Evolutionary conservation across 2,113 vertebrate species (phyloP).

Genomic region (Microcebus murinus): DNA sequence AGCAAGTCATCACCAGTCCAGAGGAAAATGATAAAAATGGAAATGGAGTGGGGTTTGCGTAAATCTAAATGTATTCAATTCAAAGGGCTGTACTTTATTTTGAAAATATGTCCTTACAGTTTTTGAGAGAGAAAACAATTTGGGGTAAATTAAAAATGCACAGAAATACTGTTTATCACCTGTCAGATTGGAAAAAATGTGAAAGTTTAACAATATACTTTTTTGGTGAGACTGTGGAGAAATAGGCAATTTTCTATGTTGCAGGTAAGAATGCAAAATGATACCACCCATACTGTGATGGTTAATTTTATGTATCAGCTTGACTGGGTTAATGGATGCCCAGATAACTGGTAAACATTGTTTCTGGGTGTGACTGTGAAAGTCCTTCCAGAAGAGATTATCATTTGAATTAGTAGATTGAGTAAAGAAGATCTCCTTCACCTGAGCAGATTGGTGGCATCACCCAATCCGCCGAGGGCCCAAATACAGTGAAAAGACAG

Average conservation of each 20-base stretch:
- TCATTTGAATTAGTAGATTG: not conserved
- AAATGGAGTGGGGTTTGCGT: not conserved
- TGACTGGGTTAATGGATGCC: not conserved
- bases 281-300: not conserved
- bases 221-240: not conserved
- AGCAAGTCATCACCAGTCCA: not conserved
- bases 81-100: not conserved
- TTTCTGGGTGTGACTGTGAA: not conserved
- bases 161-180: not conserved
- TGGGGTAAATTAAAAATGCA: not conserved
- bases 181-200: not conserved
- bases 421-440: not conserved
- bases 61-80: not conserved
- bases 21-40: constrained; percentile 1
- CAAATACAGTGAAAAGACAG: not conserved
- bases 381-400: not conserved
- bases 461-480: not conserved
- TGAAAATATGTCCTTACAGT: not conserved
- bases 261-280: not conserved
- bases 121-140: not conserved
- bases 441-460: not conserved
- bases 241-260: not conserved
- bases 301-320: not conserved
- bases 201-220: not conserved
- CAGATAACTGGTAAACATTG: not conserved